phyloP scores from a whole-genome alignment of 2,113 vertebrate species.

The Microcebus lehilahytsara region DNA sequence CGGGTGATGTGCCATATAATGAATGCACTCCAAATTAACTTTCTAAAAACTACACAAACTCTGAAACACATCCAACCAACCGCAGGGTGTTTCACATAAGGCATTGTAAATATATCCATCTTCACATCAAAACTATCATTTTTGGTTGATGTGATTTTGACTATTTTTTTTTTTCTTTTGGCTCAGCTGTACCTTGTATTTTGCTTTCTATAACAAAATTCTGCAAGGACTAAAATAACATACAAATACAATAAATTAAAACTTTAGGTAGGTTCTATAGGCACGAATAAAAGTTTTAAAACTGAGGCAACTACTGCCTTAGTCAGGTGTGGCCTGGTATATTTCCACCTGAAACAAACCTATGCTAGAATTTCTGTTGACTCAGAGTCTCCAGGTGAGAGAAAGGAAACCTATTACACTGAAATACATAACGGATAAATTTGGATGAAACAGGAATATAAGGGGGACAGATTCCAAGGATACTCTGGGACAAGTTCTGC shows the following conservation, averaged over 20 bases:
- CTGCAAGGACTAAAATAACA: not conserved
- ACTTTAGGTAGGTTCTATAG: not conserved
- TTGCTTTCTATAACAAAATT: not conserved
- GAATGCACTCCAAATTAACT: not conserved
- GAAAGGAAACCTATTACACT: not conserved
- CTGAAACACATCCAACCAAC: not conserved
- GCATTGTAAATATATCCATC: not conserved
- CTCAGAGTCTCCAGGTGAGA: not conserved
- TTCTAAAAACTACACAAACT: constrained; percentile 18
- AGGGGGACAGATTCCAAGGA: not conserved
- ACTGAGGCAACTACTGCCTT: not conserved
- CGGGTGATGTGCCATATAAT: not conserved
- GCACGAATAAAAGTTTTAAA: not conserved
- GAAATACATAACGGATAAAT: not conserved
- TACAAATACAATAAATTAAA: not conserved
- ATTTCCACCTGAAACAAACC: not conserved
- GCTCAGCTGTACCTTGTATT: not conserved
- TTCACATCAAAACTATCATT: not conserved
- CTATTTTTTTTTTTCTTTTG: not conserved
- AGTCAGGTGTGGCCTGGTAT: not conserved
- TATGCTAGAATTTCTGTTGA: not conserved
- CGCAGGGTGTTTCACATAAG: not conserved
- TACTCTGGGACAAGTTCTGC: not conserved
- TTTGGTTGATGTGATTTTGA: not conserved
- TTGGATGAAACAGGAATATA: not conserved